phyloP scores from a whole-genome alignment of 1,140 invertebrate species.

The Drosophila murphyi region DNA sequence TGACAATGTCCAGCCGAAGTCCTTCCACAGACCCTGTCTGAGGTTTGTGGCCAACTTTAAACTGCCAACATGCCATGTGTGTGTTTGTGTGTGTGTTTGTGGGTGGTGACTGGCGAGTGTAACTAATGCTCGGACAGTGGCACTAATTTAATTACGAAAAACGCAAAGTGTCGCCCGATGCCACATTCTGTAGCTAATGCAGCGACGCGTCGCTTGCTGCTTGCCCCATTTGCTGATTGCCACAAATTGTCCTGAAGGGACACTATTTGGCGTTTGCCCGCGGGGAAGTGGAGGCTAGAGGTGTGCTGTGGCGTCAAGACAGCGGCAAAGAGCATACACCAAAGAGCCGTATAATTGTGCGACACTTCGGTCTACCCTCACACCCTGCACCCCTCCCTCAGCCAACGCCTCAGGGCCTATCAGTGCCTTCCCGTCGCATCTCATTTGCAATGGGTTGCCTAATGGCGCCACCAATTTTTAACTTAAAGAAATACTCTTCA shows the following conservation, averaged over 20 bases:
- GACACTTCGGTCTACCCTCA: neutral
- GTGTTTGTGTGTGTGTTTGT: slow-evolving; percentile 26
- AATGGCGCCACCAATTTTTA: slow-evolving; percentile 7
- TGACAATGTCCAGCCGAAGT: slow-evolving; percentile 60
- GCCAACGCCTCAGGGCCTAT: slow-evolving; percentile 2
- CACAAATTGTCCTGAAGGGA: slow-evolving; percentile 75
- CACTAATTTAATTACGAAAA: slow-evolving; percentile 83
- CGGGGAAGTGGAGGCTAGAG: too few relatives aligned
- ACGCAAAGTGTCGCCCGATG: slow-evolving; percentile 78
- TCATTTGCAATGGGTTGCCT: slow-evolving; percentile 11
- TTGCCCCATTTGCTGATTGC: slow-evolving; percentile 63
- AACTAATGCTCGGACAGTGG: slow-evolving; percentile 78
- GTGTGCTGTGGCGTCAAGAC: slow-evolving; percentile 10
- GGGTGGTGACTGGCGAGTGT: slow-evolving; percentile 54
- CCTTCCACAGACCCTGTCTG: slow-evolving; percentile 30
- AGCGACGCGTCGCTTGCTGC: slow-evolving; percentile 29
- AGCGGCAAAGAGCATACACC: slow-evolving; percentile 16
- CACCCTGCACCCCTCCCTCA: neutral
- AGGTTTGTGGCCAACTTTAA: slow-evolving; percentile 73
- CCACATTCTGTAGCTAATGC: slow-evolving; percentile 75
- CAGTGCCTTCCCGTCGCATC: slow-evolving; percentile 5
- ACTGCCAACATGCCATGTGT: slow-evolving; percentile 61
- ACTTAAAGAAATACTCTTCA: neutral
- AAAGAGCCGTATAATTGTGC: slow-evolving; percentile 25
- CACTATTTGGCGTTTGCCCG: slow-evolving; percentile 62